A percentile compares a stretch with the other conserved stretches of the same genome.
phyloP scores from a whole-genome alignment of 37 sponge, comb jelly and placozoan genomes.

The Diacarnus erythraeanus region DNA sequence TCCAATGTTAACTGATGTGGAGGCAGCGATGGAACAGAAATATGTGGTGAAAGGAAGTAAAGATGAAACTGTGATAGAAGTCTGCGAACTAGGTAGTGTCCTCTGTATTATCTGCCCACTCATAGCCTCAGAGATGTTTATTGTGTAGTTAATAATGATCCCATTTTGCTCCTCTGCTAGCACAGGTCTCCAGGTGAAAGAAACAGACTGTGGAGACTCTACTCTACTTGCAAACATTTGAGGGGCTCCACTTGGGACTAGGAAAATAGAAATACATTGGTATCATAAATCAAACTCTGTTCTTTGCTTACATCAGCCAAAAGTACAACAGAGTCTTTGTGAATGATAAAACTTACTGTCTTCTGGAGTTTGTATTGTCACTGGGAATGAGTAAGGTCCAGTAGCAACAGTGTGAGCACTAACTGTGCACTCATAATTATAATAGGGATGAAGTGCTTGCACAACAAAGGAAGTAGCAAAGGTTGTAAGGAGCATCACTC shows the following conservation, averaged over 20 bases:
- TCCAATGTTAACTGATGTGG: constrained; percentile 19
- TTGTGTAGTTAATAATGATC: constrained; percentile 11
- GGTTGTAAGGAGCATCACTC: background rate
- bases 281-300: no score
- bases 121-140: constrained; percentile 12
- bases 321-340: background rate
- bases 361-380: constrained; percentile 8
- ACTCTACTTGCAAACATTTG: background rate
- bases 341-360: constrained; percentile 24
- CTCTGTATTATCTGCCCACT: background rate
- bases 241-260: constrained; percentile 22
- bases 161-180: constrained; percentile 22
- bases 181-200: constrained; percentile 25
- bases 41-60: constrained; percentile 37
- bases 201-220: background rate
- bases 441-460: constrained; percentile 28
- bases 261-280: background rate
- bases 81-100: background rate
- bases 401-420: constrained; percentile 30
- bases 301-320: background rate
- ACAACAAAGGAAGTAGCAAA: constrained; percentile 2
- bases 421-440: constrained; percentile 14
- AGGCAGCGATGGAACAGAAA: constrained; percentile 19
- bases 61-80: background rate
- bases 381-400: constrained; percentile 10